These are phyloP conservation scores for Athetis lepigone DNA, from an alignment of 2,888 invertebrate species.

Conservation along the genomic window DNA sequence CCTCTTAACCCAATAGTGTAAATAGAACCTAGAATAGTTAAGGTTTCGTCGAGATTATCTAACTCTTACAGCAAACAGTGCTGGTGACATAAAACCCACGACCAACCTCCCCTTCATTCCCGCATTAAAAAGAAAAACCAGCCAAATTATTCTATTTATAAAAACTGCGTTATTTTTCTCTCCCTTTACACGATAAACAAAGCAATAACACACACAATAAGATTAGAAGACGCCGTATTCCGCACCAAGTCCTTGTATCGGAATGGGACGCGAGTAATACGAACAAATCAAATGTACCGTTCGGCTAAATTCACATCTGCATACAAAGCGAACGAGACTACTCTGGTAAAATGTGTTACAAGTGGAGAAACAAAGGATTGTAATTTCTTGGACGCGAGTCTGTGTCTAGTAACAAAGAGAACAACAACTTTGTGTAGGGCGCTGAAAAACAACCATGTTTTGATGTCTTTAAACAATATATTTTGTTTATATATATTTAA, in stretches of 20 bases:
- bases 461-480: conserved; percentile 15
- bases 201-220: conserved; percentile 47
- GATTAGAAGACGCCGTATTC: conserved; percentile 39
- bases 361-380: conserved; percentile 52
- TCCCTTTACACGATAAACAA: conserved; percentile 20
- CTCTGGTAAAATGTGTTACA: conserved; percentile 48
- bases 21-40: no score
- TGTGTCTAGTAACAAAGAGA: conserved; percentile 31
- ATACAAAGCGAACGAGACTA: conserved; percentile 51
- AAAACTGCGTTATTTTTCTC: conserved; percentile 15
- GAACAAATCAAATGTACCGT: conserved; percentile 58
- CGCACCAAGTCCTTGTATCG: conserved; percentile 51
- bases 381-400: conserved; percentile 35
- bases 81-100: not conserved
- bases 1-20: no score
- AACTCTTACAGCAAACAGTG: not conserved
- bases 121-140: conserved; percentile 20
- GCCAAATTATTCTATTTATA: conserved; percentile 17
- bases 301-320: conserved; percentile 57
- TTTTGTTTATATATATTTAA: conserved; percentile 6
- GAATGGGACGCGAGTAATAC: conserved; percentile 31
- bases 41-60: not conserved
- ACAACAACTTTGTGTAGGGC: conserved; percentile 8
- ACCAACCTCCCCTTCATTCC: conserved; percentile 4
- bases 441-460: conserved; percentile 2